Conservation (phyloP, 2,113 vertebrate species). For the Pterocles burchelli region DNA sequence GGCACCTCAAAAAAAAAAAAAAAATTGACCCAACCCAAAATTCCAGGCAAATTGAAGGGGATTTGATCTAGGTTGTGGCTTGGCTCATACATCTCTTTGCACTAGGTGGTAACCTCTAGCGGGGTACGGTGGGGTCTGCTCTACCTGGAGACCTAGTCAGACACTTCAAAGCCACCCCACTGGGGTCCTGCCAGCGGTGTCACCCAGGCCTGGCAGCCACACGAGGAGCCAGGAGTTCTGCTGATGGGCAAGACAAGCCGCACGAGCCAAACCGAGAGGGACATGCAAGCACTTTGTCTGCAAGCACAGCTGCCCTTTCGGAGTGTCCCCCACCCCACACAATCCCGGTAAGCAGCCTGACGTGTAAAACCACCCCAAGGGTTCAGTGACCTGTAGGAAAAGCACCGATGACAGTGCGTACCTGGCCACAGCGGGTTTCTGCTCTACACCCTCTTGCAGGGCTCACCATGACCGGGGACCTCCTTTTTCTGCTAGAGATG, state of each 20-base stretch:
- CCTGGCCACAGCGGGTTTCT: not conserved
- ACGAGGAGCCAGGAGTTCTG: not conserved
- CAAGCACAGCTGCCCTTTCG: not conserved
- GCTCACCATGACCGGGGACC: not conserved
- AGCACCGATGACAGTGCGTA: fast-evolving
- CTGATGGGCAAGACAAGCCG: not conserved
- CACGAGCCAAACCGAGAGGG: not conserved
- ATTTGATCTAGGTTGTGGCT: not conserved
- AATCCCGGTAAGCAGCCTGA: not conserved
- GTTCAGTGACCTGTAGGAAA: not conserved
- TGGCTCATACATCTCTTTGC: not conserved
- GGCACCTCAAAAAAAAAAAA: not conserved
- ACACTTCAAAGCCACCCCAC: not conserved
- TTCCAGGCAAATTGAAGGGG: not conserved
- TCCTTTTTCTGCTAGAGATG: not conserved
- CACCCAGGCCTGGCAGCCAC: not conserved
- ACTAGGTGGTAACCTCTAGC: not conserved
- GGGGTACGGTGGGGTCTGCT: not conserved
- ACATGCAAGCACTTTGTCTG: not conserved
- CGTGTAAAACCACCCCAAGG: not conserved
- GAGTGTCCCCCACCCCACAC: not conserved
- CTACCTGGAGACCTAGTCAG: not conserved
- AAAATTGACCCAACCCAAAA: not conserved
- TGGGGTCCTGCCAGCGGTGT: not conserved
- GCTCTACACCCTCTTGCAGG: not conserved